A percentile compares a stretch with the other conserved stretches of the same genome.
phyloP scores from a whole-genome alignment of 2,888 invertebrate species.

The Scrobipalpa costella region DNA sequence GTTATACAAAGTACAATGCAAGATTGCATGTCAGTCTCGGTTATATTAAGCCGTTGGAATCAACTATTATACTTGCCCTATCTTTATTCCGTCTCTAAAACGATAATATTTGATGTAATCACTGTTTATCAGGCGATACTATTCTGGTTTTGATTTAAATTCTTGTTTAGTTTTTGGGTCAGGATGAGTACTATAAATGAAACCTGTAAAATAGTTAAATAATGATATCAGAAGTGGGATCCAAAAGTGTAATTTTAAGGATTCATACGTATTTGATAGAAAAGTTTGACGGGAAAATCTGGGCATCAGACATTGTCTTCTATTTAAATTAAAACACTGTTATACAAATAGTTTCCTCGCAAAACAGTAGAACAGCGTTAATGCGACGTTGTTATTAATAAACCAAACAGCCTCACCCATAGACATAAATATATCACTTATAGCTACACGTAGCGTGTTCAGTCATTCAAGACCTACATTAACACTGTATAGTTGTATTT shows the following conservation, averaged over 20 bases:
- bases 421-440: not conserved
- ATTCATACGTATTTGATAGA: no score
- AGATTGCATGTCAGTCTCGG: conserved; percentile 11
- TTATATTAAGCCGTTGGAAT: conserved; percentile 11
- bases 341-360: not conserved
- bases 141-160: not conserved
- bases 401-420: not conserved
- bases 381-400: not conserved
- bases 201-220: no score
- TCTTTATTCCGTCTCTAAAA: conserved; percentile 11
- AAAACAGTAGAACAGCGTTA: not conserved
- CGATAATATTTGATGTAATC: not conserved
- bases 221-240: no score
- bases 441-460: not conserved
- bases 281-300: no score
- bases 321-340: no score
- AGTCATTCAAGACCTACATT: conserved; percentile 10
- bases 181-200: not conserved
- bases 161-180: not conserved
- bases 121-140: conserved; percentile 9
- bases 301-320: no score
- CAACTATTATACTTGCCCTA: not conserved
- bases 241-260: no score
- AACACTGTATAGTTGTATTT: not conserved
- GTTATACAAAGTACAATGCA: not conserved